Base-by-base conservation (phyloP, 2,888 invertebrate species). In the Drosophila dives region DNA sequence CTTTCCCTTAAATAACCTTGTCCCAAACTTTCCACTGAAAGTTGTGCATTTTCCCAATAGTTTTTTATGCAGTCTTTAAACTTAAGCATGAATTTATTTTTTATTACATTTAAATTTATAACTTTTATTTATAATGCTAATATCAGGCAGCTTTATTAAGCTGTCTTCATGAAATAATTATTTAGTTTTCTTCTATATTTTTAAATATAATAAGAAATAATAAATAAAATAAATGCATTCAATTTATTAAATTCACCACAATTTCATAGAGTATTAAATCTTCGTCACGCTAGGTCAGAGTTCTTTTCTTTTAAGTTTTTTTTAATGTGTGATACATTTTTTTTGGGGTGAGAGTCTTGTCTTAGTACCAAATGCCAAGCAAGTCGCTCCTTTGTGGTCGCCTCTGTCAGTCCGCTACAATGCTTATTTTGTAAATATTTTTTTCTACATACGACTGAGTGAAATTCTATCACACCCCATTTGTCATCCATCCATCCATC, bases 311-410 rank as follows among this genome's bases (percentile, higher is more conserved):
- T 72, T 33, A 54, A 34, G 67, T 62, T 53, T 54, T 53, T 53
- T 66, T 72, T 61, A 75, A 63, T 70, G 67, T 61, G 59, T 64
- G 75, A 34, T 11, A 56, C 29, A 38, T 38, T n/a, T 63, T 66
- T 64, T 62, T 62, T 53, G 75, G 64, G 64, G 72, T 36, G 55
- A 54, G 64, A 51, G 65, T 61, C 71, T 74, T 65, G 72, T 67
- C 83, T 87, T 81, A 67, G 65, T 51, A 70, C 59, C 61, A 61
- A 66, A 70, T 80, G 71, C 62, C 73, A 77, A 86, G 80, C 90
- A 90, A 87, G 80, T 89, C 67, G 71, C 58, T 70, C 50, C 56
- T 64, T 53, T 70, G 66, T 50, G 66, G 75, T 80, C 73, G 89
- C 89, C 86, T 72, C 71, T 12, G 36, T 29, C 45, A 32, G 38